Conservation (phyloP, 2,888 invertebrate species). For the Acleris sparsana region DNA sequence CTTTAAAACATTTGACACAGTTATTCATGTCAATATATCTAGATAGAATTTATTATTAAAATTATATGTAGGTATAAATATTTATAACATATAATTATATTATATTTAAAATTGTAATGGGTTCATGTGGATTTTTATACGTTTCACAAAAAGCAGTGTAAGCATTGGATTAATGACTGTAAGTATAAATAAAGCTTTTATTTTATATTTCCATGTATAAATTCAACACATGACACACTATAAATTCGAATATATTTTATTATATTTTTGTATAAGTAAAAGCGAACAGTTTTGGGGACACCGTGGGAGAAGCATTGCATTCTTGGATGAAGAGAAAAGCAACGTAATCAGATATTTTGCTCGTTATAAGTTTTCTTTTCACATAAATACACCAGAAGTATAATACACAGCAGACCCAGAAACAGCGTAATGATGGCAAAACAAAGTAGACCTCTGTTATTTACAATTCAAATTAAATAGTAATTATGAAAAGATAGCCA, state of each 20-base stretch:
- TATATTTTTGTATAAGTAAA: conserved; percentile 33
- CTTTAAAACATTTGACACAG: too few relatives aligned
- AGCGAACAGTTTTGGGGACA: conserved; percentile 54
- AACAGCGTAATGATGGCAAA: conserved; percentile 57
- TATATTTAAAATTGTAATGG: too few relatives aligned
- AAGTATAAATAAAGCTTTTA: not conserved
- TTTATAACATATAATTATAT: too few relatives aligned
- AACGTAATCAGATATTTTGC: not conserved
- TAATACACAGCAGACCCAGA: conserved; percentile 57
- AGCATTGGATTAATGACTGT: not conserved
- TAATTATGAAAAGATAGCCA: not conserved
- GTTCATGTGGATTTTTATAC: too few relatives aligned
- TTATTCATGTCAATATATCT: too few relatives aligned
- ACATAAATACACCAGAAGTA: conserved; percentile 23
- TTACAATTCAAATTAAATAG: conserved; percentile 44
- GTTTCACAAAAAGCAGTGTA: too few relatives aligned
- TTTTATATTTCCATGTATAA: too few relatives aligned
- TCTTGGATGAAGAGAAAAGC: conserved; percentile 57
- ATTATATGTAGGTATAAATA: too few relatives aligned
- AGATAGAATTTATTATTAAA: too few relatives aligned
- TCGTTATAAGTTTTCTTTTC: conserved; percentile 1
- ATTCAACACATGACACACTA: too few relatives aligned
- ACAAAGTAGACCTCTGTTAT: conserved; percentile 55
- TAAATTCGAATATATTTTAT: too few relatives aligned
- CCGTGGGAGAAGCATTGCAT: conserved; percentile 64